phyloP scores from a whole-genome alignment of 2,888 invertebrate species.

The Microlaimidae sp. region DNA sequence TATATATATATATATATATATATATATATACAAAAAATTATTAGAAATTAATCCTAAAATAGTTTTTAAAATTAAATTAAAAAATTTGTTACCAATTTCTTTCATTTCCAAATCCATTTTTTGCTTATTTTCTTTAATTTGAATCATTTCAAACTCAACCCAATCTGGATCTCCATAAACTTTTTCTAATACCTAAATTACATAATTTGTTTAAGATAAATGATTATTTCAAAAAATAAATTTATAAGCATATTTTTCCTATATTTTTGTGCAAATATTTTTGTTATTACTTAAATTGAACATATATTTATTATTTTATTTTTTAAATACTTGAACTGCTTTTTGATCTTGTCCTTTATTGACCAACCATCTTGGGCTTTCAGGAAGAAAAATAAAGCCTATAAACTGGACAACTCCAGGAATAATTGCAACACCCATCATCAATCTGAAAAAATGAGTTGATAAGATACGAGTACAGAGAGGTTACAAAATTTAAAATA shows the following conservation, averaged over 20 bases:
- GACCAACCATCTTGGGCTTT: conserved; percentile 40
- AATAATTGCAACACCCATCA: conserved; percentile 44
- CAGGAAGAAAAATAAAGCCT: conserved; percentile 45
- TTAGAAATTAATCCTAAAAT: too few species aligned
- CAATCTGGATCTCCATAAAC: neutral
- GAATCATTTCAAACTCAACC: neutral
- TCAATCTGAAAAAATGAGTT: conserved; percentile 35
- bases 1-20: too few species aligned
- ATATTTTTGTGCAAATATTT: conserved; percentile 13
- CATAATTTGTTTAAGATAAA: too few species aligned
- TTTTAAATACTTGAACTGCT: neutral
- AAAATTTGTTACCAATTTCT: too few species aligned
- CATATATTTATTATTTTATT: neutral
- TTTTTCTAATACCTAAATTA: neutral
- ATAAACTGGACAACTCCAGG: conserved; percentile 43
- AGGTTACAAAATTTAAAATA: too few species aligned
- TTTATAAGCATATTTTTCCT: conserved; percentile 18
- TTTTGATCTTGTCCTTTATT: conserved; percentile 14
- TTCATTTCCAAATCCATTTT: neutral
- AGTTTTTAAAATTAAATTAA: too few species aligned
- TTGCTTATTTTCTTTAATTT: neutral
- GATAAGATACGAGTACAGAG: too few species aligned
- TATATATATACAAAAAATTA: too few species aligned
- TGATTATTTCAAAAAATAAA: too few species aligned
- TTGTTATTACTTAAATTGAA: neutral